phyloP scores from a whole-genome alignment of 1,140 invertebrate species.

The Hormaphis cornu region DNA sequence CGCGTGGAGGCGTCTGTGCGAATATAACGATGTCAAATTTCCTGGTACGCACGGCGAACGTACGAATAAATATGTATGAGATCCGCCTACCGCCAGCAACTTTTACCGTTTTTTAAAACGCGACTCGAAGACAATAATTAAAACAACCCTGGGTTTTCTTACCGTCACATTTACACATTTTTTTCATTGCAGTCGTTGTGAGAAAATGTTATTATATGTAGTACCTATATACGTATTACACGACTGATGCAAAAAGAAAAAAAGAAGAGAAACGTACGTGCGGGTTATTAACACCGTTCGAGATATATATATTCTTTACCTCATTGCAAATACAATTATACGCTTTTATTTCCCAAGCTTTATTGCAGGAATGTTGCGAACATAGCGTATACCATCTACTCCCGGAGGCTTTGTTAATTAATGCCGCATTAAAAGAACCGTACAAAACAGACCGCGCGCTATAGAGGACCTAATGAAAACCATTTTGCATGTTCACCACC shows the following conservation, averaged over 20 bases:
- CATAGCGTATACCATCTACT: too few species aligned
- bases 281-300: neutral
- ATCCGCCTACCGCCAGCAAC: neutral
- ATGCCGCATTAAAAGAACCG: too few species aligned
- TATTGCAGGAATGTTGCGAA: too few species aligned
- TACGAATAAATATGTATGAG: constrained; percentile 15
- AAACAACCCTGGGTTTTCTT: neutral
- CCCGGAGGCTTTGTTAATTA: too few species aligned
- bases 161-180: neutral
- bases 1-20: neutral
- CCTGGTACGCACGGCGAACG: neutral
- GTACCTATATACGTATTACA: neutral
- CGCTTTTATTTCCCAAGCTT: too few species aligned
- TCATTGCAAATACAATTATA: neutral
- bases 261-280: neutral
- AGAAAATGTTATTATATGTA: neutral
- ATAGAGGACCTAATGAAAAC: too few species aligned
- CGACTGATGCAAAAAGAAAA: neutral
- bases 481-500: too few species aligned
- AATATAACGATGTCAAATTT: constrained; percentile 2
- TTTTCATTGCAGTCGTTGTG: too few species aligned
- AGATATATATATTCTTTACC: neutral
- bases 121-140: neutral
- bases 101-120: too few species aligned
- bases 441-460: too few species aligned